Percentiles rank a stretch among this genome's conserved stretches.
Evolutionary conservation across 1,140 invertebrate species (phyloP).

Genomic region (Drosophila cardini): DNA sequence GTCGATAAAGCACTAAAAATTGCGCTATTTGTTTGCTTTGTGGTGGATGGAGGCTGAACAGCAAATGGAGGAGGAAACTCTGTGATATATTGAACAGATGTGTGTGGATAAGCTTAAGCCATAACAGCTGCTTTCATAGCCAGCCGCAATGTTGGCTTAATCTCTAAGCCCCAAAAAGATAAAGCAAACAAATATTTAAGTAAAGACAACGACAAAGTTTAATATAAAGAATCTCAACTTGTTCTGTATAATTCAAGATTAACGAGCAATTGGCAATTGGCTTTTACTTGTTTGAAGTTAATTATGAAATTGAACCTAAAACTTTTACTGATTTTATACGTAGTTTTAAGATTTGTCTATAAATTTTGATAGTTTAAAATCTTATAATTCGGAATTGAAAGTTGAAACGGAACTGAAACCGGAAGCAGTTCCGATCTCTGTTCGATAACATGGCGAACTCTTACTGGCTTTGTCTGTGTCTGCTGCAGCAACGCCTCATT

Average conservation of each 20-base stretch:
- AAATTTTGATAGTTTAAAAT: constrained; percentile 47
- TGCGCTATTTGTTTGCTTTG: constrained; percentile 70
- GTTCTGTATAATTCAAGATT: constrained; percentile 7
- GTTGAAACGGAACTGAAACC: constrained; percentile 11
- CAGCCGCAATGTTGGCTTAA: constrained; percentile 48
- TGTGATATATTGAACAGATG: constrained; percentile 61
- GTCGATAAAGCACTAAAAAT: constrained; percentile 61
- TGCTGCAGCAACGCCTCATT: constrained; percentile 55
- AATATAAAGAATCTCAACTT: not conserved
- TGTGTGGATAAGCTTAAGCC: constrained; percentile 63
- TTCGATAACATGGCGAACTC: constrained; percentile 39
- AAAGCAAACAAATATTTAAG: constrained; percentile 19
- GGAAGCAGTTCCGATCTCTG: constrained; percentile 23
- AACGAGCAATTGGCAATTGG: constrained; percentile 15
- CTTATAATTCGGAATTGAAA: constrained; percentile 3
- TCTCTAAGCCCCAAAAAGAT: constrained; percentile 42
- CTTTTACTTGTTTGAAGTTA: not conserved
- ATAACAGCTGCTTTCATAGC: constrained; percentile 67
- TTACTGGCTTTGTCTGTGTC: constrained; percentile 21
- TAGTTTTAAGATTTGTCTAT: not conserved
- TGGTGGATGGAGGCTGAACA: not conserved
- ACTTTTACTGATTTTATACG: not conserved
- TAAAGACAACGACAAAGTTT: not conserved
- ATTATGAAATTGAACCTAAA: constrained; percentile 2
- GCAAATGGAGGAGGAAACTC: not conserved